Evolutionary conservation across 2,113 vertebrate genomes (phyloP).

Genomic region (Sinocyclocheilus anophthalmus): DNA sequence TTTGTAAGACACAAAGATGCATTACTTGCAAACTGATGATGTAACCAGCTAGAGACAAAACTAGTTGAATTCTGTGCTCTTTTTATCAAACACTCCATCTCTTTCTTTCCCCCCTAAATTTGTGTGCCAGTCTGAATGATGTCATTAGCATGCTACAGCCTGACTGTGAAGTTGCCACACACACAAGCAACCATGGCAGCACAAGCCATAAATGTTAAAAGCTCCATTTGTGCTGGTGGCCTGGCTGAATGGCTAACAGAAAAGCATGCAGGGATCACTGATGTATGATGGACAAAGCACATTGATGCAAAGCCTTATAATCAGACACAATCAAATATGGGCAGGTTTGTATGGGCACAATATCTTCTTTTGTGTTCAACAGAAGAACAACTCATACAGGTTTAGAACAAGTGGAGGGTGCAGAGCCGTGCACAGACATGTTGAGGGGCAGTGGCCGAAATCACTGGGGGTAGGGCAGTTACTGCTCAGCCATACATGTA

Average conservation of each 20-base stretch:
- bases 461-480: no score
- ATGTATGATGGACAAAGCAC: background rate
- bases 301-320: background rate
- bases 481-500: no score
- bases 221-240: slow-evolving; percentile 2
- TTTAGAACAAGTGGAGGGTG: no score
- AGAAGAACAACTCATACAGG: no score
- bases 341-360: no score
- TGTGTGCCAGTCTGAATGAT: slow-evolving; percentile 45
- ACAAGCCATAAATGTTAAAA: background rate
- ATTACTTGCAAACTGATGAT: slow-evolving; percentile 5
- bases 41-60: background rate
- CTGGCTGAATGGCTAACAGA: background rate
- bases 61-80: slow-evolving; percentile 12
- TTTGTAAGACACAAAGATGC: background rate
- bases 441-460: no score
- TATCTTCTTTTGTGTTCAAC: no score
- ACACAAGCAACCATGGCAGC: background rate
- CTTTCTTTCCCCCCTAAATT: background rate
- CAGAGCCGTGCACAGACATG: no score
- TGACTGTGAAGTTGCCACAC: background rate
- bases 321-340: no score
- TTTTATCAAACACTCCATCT: background rate
- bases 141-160: slow-evolving; percentile 29
- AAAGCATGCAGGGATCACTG: background rate